Percentiles rank a stretch among this genome's conserved stretches.
Evolutionary conservation across 1,140 invertebrate genomes (phyloP).

Genomic region (Whitmania pigra): DNA sequence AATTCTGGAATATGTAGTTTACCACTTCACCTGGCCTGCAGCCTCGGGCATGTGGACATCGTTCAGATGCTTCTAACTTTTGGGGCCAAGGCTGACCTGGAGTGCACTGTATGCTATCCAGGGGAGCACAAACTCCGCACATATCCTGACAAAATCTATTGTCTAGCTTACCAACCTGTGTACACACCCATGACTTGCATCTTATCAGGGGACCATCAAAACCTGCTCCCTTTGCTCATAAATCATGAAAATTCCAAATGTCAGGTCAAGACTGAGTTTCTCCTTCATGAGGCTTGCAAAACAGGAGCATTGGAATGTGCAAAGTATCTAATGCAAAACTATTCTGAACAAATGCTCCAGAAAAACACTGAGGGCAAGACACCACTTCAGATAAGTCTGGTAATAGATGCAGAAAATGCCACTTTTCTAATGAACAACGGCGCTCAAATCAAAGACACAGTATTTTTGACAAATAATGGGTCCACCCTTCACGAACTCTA

Average conservation of each 20-base stretch:
- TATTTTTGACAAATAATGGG: constrained; percentile 23
- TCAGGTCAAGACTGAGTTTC: constrained; percentile 24
- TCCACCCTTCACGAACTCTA: constrained; percentile 25
- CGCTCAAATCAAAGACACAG: constrained; percentile 23
- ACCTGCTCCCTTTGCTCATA: constrained; percentile 20
- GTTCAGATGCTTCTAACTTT: constrained; percentile 21
- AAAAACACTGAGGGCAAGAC: constrained; percentile 23
- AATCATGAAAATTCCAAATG: constrained; percentile 22
- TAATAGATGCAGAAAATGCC: constrained; percentile 23
- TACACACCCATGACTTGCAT: constrained; percentile 23
- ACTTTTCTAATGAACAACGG: constrained; percentile 24
- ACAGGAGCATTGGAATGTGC: constrained; percentile 23
- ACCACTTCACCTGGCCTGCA: constrained; percentile 23
- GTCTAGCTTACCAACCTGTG: constrained; percentile 23
- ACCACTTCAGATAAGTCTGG: constrained; percentile 24
- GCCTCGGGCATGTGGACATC: constrained; percentile 21
- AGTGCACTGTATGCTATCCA: constrained; percentile 24
- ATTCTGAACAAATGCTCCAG: constrained; percentile 24
- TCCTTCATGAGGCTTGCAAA: constrained; percentile 23
- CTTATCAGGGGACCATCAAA: constrained; percentile 22
- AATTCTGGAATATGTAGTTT: constrained; percentile 24
- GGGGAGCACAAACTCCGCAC: constrained; percentile 24
- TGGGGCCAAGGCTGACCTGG: constrained; percentile 23
- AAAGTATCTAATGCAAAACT: constrained; percentile 20
- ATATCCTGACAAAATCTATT: constrained; percentile 24